Evolutionary conservation across 2,113 vertebrate species (phyloP).

Genomic region (Prunella fulvescens): DNA sequence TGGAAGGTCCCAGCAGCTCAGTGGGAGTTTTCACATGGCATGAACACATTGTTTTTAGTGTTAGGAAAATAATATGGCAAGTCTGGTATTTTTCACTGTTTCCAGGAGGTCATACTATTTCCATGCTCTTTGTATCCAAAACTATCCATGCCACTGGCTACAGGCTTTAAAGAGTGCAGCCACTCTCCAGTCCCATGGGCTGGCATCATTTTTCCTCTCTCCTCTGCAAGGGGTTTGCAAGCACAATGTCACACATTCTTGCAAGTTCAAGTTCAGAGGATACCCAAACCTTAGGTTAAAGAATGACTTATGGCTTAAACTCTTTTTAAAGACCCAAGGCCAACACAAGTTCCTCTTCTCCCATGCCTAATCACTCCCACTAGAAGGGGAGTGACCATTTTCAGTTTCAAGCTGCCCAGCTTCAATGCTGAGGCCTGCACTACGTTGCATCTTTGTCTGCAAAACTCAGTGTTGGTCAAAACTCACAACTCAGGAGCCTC

Average conservation of each 20-base stretch:
- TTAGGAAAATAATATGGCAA: neutral
- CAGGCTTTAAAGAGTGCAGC: neutral
- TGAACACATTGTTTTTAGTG: neutral
- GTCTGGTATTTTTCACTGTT: neutral
- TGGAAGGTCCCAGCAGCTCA: neutral
- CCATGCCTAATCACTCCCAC: neutral
- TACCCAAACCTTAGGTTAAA: neutral
- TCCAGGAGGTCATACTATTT: neutral
- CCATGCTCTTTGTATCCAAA: neutral
- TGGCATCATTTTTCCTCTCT: neutral
- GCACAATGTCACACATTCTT: neutral
- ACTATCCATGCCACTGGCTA: neutral
- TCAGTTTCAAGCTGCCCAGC: neutral
- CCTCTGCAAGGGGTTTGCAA: neutral
- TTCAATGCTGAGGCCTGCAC: fast-evolving
- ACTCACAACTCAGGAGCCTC: neutral
- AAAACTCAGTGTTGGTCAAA: too few species aligned
- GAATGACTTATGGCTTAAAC: neutral
- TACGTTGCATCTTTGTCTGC: neutral
- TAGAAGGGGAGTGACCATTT: neutral
- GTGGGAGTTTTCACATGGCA: neutral
- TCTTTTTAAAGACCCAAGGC: neutral
- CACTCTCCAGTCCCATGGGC: fast-evolving
- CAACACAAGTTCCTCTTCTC: neutral
- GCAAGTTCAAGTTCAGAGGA: neutral